These are phyloP conservation scores for Pharmacophagus antenor DNA, from an alignment of 2,888 invertebrate genomes.

Conservation along the genomic window DNA sequence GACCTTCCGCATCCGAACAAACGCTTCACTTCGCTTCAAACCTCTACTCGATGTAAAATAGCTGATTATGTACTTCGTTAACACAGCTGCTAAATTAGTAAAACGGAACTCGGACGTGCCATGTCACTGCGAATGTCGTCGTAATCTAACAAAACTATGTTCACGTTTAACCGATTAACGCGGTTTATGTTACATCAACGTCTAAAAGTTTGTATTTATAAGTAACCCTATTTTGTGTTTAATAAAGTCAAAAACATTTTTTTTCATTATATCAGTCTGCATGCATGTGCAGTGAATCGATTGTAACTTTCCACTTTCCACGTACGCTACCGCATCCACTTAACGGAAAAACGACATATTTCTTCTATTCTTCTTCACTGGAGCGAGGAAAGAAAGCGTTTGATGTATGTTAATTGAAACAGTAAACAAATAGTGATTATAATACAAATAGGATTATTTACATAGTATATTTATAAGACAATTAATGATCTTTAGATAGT, in stretches of 20 bases:
- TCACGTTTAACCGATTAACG: neutral
- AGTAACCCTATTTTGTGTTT: slow-evolving; percentile 37
- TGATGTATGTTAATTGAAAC: slow-evolving; percentile 50
- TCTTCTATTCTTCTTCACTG: slow-evolving; percentile 68
- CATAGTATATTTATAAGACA: neutral
- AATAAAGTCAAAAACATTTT: slow-evolving; percentile 53
- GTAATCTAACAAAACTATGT: neutral
- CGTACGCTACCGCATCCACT: slow-evolving; percentile 61
- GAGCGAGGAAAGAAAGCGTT: slow-evolving; percentile 73
- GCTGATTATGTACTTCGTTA: slow-evolving; percentile 34
- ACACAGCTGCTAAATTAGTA: slow-evolving; percentile 21
- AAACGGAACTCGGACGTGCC: neutral
- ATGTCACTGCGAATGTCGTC: neutral
- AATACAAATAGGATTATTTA: neutral
- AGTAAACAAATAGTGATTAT: slow-evolving; percentile 3
- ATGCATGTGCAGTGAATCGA: slow-evolving; percentile 78
- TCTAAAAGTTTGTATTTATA: slow-evolving; percentile 13
- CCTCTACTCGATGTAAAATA: slow-evolving; percentile 41
- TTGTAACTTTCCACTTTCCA: slow-evolving; percentile 79
- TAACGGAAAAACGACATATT: slow-evolving; percentile 76
- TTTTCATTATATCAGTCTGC: slow-evolving; percentile 46
- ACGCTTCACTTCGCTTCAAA: slow-evolving; percentile 54
- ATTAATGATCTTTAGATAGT: neutral
- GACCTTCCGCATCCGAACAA: slow-evolving; percentile 75
- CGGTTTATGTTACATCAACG: neutral